Base-by-base conservation (phyloP, 2,888 invertebrate genomes). In the Carcina quercana region DNA sequence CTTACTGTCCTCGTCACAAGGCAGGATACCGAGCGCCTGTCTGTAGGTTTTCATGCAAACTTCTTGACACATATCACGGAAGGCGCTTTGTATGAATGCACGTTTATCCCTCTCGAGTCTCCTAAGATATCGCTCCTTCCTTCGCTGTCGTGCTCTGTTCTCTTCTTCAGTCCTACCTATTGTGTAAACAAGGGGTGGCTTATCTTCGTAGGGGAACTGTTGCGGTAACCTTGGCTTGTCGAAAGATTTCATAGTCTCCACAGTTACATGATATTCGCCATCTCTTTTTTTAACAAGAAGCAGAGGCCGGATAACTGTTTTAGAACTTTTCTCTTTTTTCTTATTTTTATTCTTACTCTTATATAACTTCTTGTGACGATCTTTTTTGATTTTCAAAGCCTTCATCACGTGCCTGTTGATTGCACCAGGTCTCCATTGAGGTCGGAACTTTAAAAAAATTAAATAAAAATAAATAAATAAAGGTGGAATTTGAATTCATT, bases 161-260 rank as follows among this genome's bases (percentile, higher is more conserved):
- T 83, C 83, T 48, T 74, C 76, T 3, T 73, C 73, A 6, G 79
- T 82, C 40, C 83, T 68, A 5, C 83, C 83, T 40, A 83, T 63
- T 2, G 67, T 75, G 35, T 72, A 83, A 2, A 69, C 72, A 2
- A 78, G 26, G 6, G 69, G 45, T 22, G 69, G 69, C 43, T 76
- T 80, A 25, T 83, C 80, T 52, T 83, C 80, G 48, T 71, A 85
- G 0, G 84, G 84, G 31, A 64, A 52, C 42, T 83, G 78, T 38
- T 75, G 76, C 3, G 68, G 37, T 25, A 65, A 48, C 49, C 84
- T 63, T 5, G 59, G 67, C 42, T 65, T 78, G 4, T 45, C 3
- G 38, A 63, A 78, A 5, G 53, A 37, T 52, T 69, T 83, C 74
- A 83, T 75, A 1, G 76, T 78, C 54, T 83, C 83, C 74, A 85